Conservation (phyloP, 2,797 vertebrate genomes). For the Scyliorhinus canicula region DNA sequence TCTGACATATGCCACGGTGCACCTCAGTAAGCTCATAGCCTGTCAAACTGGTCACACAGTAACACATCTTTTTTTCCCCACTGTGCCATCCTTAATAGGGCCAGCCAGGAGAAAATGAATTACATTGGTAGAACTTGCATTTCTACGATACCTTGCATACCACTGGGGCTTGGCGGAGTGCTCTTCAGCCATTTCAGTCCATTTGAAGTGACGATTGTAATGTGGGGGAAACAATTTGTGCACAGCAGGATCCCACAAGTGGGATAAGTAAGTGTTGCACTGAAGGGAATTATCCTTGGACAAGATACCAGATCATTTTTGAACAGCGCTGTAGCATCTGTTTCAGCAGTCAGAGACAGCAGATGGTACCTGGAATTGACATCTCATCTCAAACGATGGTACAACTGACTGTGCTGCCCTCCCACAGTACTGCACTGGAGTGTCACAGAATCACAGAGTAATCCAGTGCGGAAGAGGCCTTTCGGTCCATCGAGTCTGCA, state of each 20-base stretch:
- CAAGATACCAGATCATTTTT: neutral
- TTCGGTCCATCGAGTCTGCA: no score
- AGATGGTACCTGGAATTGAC: neutral
- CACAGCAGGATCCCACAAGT: neutral
- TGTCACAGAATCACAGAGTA: no score
- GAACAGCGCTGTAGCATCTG: neutral
- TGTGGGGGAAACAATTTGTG: neutral
- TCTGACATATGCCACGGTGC: neutral
- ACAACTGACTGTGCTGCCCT: no score
- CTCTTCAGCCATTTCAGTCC: no score
- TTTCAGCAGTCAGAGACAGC: neutral
- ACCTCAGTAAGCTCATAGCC: neutral
- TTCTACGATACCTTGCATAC: neutral
- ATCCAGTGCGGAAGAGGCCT: no score
- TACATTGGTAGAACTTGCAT: neutral
- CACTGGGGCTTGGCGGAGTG: neutral
- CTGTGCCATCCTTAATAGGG: neutral
- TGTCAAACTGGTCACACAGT: neutral
- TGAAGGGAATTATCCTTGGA: neutral
- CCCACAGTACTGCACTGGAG: neutral
- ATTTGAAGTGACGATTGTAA: neutral
- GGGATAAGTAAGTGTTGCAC: neutral
- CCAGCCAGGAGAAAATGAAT: no score
- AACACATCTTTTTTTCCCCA: neutral
- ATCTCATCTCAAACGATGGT: neutral